These are phyloP conservation scores for Phainopepla nitens DNA, from an alignment of 2,113 vertebrate species.

Conservation along the genomic window DNA sequence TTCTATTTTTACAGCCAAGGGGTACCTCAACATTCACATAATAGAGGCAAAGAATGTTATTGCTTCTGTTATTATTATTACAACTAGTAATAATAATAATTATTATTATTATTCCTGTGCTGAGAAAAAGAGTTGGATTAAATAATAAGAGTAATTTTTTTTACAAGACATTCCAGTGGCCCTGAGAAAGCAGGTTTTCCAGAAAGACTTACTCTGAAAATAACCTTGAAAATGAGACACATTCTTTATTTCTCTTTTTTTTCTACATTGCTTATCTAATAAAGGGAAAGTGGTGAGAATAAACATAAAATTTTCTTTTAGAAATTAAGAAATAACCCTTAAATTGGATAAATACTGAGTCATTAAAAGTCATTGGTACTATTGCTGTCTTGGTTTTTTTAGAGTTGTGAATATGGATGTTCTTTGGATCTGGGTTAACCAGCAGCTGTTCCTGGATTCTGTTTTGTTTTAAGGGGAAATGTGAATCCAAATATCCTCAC, in stretches of 20 bases:
- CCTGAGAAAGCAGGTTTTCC: not conserved
- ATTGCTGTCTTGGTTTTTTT: not conserved
- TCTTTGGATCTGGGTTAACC: not conserved
- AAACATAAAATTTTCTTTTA: not conserved
- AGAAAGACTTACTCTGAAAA: not conserved
- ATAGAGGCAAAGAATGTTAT: not conserved
- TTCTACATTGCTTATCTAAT: not conserved
- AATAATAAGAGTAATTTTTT: not conserved
- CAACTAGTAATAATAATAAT: not conserved
- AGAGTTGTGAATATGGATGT: not conserved
- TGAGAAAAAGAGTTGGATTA: not conserved
- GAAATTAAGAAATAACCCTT: not conserved
- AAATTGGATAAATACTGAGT: not conserved
- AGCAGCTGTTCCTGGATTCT: not conserved
- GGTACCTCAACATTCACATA: fast-evolving
- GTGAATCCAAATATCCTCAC: not conserved
- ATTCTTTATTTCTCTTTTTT: not conserved
- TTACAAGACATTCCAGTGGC: not conserved
- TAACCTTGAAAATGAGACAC: not conserved
- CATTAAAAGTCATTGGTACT: not conserved
- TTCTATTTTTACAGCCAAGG: not conserved
- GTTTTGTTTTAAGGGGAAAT: not conserved
- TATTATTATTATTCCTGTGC: not conserved
- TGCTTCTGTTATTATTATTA: not conserved
- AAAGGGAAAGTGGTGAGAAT: fast-evolving